Conservation (phyloP, 2,113 vertebrate species). For the Lepus timidus region DNA sequence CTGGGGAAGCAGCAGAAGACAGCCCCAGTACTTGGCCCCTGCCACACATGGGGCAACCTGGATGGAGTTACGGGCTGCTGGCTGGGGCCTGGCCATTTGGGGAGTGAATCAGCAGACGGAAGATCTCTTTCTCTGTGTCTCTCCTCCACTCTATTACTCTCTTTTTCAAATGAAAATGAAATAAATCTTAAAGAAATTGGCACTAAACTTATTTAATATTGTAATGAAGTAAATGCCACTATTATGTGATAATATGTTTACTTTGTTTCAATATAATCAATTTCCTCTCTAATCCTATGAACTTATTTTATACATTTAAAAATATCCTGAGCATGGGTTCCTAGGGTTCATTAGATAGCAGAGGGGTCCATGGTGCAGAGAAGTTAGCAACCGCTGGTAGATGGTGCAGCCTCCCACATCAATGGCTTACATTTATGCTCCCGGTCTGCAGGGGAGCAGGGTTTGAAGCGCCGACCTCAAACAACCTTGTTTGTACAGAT, state of each 20-base stretch:
- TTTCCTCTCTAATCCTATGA: background rate
- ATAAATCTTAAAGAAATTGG: background rate
- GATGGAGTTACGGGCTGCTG: too few species aligned
- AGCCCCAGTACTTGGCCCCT: too few species aligned
- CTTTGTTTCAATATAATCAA: background rate
- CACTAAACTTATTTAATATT: background rate
- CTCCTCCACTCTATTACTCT: too few species aligned
- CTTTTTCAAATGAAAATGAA: too few species aligned
- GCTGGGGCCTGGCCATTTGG: too few species aligned
- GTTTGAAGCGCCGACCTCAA: background rate
- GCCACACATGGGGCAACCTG: too few species aligned
- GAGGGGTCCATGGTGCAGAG: background rate
- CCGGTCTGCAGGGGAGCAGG: background rate
- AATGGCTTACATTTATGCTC: background rate
- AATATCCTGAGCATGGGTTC: constrained; percentile 34
- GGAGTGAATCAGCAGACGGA: too few species aligned
- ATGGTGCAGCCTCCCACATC: background rate
- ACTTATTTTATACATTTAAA: constrained; percentile 19
- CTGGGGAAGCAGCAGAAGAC: too few species aligned
- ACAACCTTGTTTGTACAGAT: background rate
- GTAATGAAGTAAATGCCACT: background rate
- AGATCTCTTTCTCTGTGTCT: too few species aligned
- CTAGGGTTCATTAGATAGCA: background rate
- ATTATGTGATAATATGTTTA: background rate
- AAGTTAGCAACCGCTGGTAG: background rate